Base-by-base conservation (phyloP, 2,888 invertebrate genomes). In the Noctua janthe region DNA sequence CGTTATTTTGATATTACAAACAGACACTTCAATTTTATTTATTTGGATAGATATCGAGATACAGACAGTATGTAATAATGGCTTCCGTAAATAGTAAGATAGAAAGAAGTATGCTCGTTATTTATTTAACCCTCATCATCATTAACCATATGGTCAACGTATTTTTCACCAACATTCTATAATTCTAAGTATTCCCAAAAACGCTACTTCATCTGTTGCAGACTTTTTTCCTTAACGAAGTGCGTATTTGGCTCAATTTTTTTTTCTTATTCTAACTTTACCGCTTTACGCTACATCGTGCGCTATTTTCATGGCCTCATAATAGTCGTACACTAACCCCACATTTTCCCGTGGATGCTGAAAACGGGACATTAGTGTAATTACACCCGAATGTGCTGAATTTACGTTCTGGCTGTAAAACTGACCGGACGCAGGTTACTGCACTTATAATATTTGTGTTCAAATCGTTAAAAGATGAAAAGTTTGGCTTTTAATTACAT, bases 361-460 rank as follows among this genome's bases (percentile, higher is more conserved):
- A 76, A 75, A 80, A 54, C 72, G 67, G 69, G 73, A 74, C 72
- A 82, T 80, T 90, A 72, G 80, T 81, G 64, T 81, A 81, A 90
- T 87, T 87, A 84, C 76, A 80, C 71, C 76, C 67, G 59, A 84
- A 90, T 78, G 78, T 71, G 67, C 70, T 56, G 35, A 84, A 82
- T 81, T 78, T 74, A 78, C 71, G 67, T 15, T 8, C 29, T 54
- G 23, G 29, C 64, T 74, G 35, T 81, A 80, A 81, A 78, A 81
- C 76, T 82, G 72, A 64, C 74, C 72, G 71, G 78, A 84, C 59
- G 39, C 35, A 49, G n/a, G 39, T 66, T 76, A 67, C 51, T 74
- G 70, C 72, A 62, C 47, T 78, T 73, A 74, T 71, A 43, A 71
- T 43, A 64, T 66, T 62, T 17, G 51, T 59, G 15, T 54, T 51